Conservation (phyloP, 2,113 vertebrate genomes). For the Misgurnus mizolepis region DNA sequence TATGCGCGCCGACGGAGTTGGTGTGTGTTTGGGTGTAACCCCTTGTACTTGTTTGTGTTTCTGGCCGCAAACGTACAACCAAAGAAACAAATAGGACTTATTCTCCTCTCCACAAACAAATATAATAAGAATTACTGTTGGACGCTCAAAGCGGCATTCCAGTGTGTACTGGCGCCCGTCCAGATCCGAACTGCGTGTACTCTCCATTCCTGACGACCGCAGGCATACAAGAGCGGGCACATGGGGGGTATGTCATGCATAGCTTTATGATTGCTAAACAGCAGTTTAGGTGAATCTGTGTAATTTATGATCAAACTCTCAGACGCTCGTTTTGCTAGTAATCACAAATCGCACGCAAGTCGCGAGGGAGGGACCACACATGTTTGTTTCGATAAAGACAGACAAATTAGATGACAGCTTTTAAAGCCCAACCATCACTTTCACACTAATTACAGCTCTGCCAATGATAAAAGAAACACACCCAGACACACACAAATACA, state of each 20-base stretch:
- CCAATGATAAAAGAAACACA: constrained; percentile 66
- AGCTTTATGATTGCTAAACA: constrained; percentile 72
- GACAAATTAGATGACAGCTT: constrained; percentile 80
- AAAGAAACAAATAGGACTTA: constrained; percentile 50
- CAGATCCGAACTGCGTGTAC: constrained; percentile 38
- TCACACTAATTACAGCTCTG: constrained; percentile 74
- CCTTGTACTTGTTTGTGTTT: constrained; percentile 47
- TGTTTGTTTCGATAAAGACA: constrained; percentile 77
- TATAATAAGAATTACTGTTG: constrained; percentile 27
- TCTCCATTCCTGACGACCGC: constrained; percentile 58
- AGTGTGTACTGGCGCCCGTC: background rate
- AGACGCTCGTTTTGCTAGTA: constrained; percentile 35
- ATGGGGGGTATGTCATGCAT: constrained; percentile 65
- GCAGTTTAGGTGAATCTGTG: constrained; percentile 55
- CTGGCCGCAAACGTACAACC: constrained; percentile 33
- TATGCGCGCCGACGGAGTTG: background rate
- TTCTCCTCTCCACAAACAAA: constrained; percentile 15
- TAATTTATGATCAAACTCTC: constrained; percentile 62
- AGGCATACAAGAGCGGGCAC: constrained; percentile 25
- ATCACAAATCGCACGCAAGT: constrained; percentile 55
- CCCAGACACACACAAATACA: constrained; percentile 48
- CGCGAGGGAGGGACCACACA: constrained; percentile 71
- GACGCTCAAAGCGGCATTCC: background rate
- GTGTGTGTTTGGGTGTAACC: constrained; percentile 33
- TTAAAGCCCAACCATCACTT: constrained; percentile 70